phyloP scores from a whole-genome alignment of 53 echinoderm and acorn worm genomes.

The Luidia sarsii region DNA sequence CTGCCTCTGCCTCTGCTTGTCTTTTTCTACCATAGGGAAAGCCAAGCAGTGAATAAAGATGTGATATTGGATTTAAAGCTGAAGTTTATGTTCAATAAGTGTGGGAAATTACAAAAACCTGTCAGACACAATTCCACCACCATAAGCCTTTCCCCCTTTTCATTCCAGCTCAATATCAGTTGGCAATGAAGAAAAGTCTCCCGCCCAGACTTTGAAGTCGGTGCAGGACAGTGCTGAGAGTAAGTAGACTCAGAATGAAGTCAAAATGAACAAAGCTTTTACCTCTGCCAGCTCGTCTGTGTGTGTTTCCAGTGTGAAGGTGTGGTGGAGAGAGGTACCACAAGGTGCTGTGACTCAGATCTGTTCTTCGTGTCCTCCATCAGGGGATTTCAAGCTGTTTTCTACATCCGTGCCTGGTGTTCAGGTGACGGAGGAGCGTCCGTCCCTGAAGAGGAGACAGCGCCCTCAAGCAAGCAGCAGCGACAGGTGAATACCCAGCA shows the following conservation, averaged over 20 bases:
- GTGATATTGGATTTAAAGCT: too few species aligned
- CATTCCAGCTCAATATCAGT: slow-evolving; percentile 22
- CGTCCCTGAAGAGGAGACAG: slow-evolving; percentile 6
- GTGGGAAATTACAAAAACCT: too few species aligned
- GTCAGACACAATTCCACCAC: background rate
- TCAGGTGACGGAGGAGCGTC: background rate
- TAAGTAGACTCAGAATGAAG: background rate
- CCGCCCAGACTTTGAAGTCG: background rate
- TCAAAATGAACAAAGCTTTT: too few species aligned
- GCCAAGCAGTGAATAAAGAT: too few species aligned
- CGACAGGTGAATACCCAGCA: slow-evolving; percentile 31
- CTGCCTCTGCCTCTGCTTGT: too few species aligned
- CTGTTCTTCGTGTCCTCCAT: background rate
- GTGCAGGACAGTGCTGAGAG: background rate
- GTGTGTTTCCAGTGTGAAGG: too few species aligned
- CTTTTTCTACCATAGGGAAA: too few species aligned
- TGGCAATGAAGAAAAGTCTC: background rate
- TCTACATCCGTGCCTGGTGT: slow-evolving; percentile 52
- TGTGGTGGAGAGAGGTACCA: too few species aligned
- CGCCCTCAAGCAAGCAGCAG: slow-evolving; percentile 25
- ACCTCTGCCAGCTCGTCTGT: too few species aligned
- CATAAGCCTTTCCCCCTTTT: background rate
- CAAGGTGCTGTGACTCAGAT: too few species aligned
- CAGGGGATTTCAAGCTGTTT: slow-evolving; percentile 63
- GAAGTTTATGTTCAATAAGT: too few species aligned